A percentile compares a stretch with the other conserved stretches of the same genome.
phyloP scores from a whole-genome alignment of 2,797 vertebrate species.

The Serranus cabrilla region DNA sequence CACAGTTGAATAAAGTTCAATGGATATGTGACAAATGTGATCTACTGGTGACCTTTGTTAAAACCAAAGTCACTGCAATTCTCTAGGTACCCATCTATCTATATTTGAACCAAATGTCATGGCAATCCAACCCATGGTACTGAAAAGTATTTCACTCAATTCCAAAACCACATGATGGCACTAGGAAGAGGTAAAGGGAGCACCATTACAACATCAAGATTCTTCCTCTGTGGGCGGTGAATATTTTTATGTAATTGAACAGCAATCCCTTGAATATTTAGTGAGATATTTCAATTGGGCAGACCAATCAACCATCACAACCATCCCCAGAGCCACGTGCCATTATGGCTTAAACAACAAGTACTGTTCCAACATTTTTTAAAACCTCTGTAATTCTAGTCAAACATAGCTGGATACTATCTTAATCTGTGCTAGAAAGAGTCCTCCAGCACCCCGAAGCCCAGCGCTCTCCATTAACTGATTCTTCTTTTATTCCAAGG shows the following conservation, averaged over 20 bases:
- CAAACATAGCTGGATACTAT: not conserved
- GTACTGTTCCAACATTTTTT: not conserved
- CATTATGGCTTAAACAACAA: not conserved
- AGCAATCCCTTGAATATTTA: not conserved
- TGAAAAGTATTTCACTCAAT: not conserved
- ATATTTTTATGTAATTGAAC: not conserved
- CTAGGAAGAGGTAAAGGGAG: not conserved
- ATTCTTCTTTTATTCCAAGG: conserved; percentile 38
- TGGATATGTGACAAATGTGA: not conserved
- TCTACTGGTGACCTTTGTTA: not conserved
- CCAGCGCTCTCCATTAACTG: conserved; percentile 15
- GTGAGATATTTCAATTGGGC: not conserved
- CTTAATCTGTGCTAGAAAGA: not conserved
- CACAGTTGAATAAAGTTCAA: not conserved
- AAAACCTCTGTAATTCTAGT: not conserved
- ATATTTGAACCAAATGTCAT: not conserved
- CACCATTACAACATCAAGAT: not conserved
- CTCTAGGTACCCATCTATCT: not conserved
- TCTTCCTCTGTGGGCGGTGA: not conserved
- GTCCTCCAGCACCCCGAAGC: not conserved
- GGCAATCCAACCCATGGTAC: not conserved
- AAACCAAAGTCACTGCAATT: not conserved
- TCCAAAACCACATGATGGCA: not conserved
- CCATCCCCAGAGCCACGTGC: not conserved
- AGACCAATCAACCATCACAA: not conserved